phyloP scores from a whole-genome alignment of 2,797 vertebrate species.

The Bufotes viridis region DNA sequence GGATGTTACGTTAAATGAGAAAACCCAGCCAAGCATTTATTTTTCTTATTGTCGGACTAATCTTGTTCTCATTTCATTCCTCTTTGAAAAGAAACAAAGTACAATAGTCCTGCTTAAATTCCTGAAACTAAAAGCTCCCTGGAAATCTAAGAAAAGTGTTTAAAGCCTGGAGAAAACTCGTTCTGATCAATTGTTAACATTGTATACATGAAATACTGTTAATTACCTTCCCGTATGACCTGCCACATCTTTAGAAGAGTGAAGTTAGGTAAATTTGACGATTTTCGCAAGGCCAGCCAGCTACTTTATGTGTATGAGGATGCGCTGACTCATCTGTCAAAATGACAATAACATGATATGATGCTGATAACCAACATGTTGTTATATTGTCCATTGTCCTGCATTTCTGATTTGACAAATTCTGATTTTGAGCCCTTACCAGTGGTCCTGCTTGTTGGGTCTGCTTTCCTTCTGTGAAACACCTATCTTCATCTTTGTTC shows the following conservation, averaged over 20 bases:
- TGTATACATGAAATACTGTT: neutral
- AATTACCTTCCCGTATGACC: neutral
- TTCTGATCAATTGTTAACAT: neutral
- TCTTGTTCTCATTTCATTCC: constrained; percentile 51
- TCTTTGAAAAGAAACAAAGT: constrained; percentile 51
- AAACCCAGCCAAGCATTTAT: constrained; percentile 59
- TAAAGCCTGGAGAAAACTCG: neutral
- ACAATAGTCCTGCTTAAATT: constrained; percentile 40
- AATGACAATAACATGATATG: too few species aligned
- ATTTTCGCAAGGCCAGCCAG: too few species aligned
- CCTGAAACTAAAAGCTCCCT: constrained; percentile 38
- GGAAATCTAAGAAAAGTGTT: constrained; percentile 26
- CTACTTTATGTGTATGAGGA: too few species aligned
- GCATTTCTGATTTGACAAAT: too few species aligned
- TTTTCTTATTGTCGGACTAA: constrained; percentile 54
- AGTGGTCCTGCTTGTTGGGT: too few species aligned
- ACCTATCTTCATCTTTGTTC: too few species aligned
- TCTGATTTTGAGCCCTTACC: too few species aligned
- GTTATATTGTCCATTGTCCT: too few species aligned
- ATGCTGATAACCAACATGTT: too few species aligned
- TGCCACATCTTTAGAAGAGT: neutral
- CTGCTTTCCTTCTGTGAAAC: too few species aligned
- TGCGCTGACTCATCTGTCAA: too few species aligned
- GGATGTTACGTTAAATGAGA: constrained; percentile 60
- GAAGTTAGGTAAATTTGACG: too few species aligned